Percentiles rank a stretch among this genome's conserved stretches.
These are phyloP conservation scores for Elachura formosa DNA, from an alignment of 2,113 vertebrate species.

Conservation along the genomic window DNA sequence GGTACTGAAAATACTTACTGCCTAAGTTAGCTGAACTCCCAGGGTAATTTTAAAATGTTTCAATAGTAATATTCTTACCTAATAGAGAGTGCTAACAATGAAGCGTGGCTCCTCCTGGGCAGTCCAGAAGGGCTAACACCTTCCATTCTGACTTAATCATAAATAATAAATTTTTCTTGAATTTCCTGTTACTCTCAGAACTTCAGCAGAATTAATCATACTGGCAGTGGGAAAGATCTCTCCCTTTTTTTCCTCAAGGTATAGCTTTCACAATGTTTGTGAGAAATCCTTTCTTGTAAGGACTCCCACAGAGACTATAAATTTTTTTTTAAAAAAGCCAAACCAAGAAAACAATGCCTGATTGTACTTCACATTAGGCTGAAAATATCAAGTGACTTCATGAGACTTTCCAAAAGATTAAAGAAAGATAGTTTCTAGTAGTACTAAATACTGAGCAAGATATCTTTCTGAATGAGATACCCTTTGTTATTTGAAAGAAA, in stretches of 20 bases:
- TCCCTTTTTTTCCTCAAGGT: not conserved
- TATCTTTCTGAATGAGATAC: not conserved
- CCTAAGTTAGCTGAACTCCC: not conserved
- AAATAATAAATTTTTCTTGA: not conserved
- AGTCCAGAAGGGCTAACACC: not conserved
- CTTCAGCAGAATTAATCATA: not conserved
- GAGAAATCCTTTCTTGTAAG: not conserved
- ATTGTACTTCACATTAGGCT: not conserved
- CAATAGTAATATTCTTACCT: not conserved
- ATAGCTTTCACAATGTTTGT: not conserved
- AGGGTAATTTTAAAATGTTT: not conserved
- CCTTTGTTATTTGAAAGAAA: not conserved
- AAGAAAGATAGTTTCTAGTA: not conserved
- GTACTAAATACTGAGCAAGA: not conserved
- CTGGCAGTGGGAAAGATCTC: not conserved
- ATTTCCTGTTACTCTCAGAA: not conserved
- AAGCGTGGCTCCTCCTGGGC: not conserved
- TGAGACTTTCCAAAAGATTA: not conserved
- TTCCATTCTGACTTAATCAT: not conserved
- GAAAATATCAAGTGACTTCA: not conserved
- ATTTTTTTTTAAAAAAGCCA: accelerated
- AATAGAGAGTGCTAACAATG: not conserved
- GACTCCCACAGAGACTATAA: not conserved
- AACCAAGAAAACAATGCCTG: not conserved
- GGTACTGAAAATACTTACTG: not conserved